phyloP scores from a whole-genome alignment of 2,113 vertebrate genomes.

The Blennius ocellaris region DNA sequence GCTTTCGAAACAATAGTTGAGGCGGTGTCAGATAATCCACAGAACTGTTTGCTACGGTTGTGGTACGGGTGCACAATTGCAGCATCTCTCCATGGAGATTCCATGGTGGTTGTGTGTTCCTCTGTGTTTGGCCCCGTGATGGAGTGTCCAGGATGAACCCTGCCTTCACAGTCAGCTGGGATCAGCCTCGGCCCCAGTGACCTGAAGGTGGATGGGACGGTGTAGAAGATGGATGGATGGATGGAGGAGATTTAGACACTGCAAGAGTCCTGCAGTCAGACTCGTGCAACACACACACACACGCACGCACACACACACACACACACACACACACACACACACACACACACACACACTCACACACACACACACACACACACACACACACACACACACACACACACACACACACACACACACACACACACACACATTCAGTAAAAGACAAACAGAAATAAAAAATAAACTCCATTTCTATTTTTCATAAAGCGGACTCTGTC shows the following conservation, averaged over 20 bases:
- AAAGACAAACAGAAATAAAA: conserved; percentile 6
- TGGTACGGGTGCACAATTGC: too few relatives aligned
- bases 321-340: background rate
- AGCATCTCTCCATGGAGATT: too few relatives aligned
- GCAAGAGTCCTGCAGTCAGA: conserved; percentile 47
- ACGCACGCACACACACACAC: background rate
- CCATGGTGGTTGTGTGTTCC: background rate
- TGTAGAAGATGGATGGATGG: too few relatives aligned
- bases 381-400: background rate
- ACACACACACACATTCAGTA: too few relatives aligned
- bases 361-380: background rate
- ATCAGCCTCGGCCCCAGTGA: too few relatives aligned
- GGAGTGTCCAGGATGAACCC: too few relatives aligned
- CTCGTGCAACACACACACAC: conserved; percentile 2
- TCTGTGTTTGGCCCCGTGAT: too few relatives aligned
- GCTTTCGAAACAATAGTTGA: too few relatives aligned
- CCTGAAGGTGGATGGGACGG: too few relatives aligned
- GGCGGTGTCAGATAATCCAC: too few relatives aligned
- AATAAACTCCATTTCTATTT: background rate
- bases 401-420: background rate
- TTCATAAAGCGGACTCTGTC: conserved; percentile 12
- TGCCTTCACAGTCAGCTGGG: too few relatives aligned
- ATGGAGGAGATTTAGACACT: conserved; percentile 61
- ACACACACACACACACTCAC: background rate
- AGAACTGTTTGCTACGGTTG: too few relatives aligned